These are phyloP conservation scores for Glandiceps talaboti DNA, from an alignment of 53 echinoderm and acorn worm genomes.

Conservation along the genomic window DNA sequence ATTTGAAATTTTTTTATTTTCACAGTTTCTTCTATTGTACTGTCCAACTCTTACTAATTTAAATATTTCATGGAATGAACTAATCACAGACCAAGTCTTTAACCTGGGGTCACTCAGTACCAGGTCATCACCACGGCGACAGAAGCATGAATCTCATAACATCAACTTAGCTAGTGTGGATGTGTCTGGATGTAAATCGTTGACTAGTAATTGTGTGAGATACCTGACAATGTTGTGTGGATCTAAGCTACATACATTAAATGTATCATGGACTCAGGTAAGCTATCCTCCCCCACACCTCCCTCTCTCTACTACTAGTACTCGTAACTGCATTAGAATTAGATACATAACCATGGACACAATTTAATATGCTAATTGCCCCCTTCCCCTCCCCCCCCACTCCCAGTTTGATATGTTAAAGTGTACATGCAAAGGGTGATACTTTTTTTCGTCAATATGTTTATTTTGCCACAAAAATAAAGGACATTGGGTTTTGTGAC, in stretches of 20 bases:
- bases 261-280: slow-evolving; percentile 66
- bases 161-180: slow-evolving; percentile 42
- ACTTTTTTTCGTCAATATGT: too few relatives aligned
- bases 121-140: not conserved
- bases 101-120: not conserved
- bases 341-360: too few relatives aligned
- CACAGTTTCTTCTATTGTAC: slow-evolving; percentile 36
- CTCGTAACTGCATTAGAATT: too few relatives aligned
- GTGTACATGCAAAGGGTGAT: too few relatives aligned
- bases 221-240: slow-evolving; percentile 78
- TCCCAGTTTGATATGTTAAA: too few relatives aligned
- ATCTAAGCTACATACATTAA: slow-evolving; percentile 40
- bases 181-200: slow-evolving; percentile 44
- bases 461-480: too few relatives aligned
- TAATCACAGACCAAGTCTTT: slow-evolving; percentile 54
- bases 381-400: too few relatives aligned
- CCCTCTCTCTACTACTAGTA: too few relatives aligned
- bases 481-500: too few relatives aligned
- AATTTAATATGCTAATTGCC: too few relatives aligned
- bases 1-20: slow-evolving; percentile 1
- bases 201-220: slow-evolving; percentile 73
- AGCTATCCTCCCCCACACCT: slow-evolving; percentile 8
- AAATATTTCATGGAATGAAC: slow-evolving; percentile 38
- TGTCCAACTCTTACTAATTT: slow-evolving; percentile 34
- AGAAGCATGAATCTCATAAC: not conserved